phyloP scores from a whole-genome alignment of 2,797 vertebrate genomes.

The Platyrinchus mystaceus region DNA sequence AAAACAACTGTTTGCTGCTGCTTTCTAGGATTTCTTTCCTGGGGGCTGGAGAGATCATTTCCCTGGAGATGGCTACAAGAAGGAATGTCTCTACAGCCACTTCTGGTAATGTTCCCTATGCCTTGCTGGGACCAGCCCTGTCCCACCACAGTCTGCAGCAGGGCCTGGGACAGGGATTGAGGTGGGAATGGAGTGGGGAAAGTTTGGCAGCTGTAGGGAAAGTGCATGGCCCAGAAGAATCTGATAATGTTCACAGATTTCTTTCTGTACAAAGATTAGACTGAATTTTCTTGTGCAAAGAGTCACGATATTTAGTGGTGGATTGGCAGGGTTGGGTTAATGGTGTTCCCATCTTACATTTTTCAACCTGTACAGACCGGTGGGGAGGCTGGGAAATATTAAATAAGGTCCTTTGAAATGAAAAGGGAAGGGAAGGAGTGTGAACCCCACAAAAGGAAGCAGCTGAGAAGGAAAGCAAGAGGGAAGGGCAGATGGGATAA shows the following conservation, averaged over 20 bases:
- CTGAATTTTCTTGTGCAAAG: not conserved
- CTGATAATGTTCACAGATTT: not conserved
- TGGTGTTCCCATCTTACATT: not conserved
- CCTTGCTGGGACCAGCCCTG: not conserved
- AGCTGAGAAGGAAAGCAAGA: not conserved
- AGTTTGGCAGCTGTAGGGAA: not conserved
- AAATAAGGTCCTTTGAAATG: not conserved
- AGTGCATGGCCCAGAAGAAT: not conserved
- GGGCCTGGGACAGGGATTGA: not conserved
- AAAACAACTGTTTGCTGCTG: not conserved
- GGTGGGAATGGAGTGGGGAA: not conserved
- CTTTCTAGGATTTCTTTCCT: not conserved
- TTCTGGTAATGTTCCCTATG: not conserved
- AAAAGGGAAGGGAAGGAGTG: not conserved
- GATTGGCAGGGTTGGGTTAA: not conserved
- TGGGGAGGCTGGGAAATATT: not conserved
- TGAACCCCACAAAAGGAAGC: not conserved
- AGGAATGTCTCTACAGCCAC: not conserved
- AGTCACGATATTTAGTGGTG: accelerated
- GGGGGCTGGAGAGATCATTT: not conserved
- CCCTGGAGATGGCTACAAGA: not conserved
- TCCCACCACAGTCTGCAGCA: not conserved
- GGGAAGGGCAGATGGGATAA: not conserved
- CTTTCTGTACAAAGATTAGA: not conserved
- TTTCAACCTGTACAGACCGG: not conserved